Evolutionary conservation across 2,888 invertebrate species (phyloP), one percentile per base, ranked within the genome.

Genomic region (Eupithecia centaureata): DNA sequence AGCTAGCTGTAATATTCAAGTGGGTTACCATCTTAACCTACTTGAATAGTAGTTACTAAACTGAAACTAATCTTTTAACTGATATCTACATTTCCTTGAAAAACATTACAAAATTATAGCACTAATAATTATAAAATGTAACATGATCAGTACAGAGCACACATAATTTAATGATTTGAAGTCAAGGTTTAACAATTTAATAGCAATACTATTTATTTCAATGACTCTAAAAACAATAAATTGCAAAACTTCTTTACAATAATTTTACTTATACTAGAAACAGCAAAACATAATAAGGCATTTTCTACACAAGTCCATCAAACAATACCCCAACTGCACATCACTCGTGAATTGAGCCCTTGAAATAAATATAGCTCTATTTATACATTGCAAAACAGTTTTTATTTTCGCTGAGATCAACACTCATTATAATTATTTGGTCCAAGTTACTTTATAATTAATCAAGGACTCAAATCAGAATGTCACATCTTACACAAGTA

Each of bases 221-320:
- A 82, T 76, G 79, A 78, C 70, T 74, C 61, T 66, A 63, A 77
- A 86, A 87, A 87, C 85, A 86, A 83, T 82, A 73, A 51, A 78
- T 77, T 82, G 80, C 79, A 78, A 80, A 81, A 85, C 79, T 86
- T 82, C 78, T 86, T 83, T 85, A 87, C 87, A 87, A 85, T 89
- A 89, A 87, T 85, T 83, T 86, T 69, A 82, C 88, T 89, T 90
- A 91, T 72, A 76, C 87, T 91, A 75, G 76, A 86, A 88, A 91
- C 74, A 87, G 90, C 90, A 89, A 91, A 89, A 91, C 88, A 90
- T 90, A 88, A 87, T 92, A 92, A 92, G 91, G 91, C 92, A 89
- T 88, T 88, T 76, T 82, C 84, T 89, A 89, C 84, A 79, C 81
- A 82, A 82, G 77, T 86, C 85, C 85, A 84, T 85, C 85, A 82